phyloP scores from a whole-genome alignment of 2,888 invertebrate genomes.

The Neria commutata region DNA sequence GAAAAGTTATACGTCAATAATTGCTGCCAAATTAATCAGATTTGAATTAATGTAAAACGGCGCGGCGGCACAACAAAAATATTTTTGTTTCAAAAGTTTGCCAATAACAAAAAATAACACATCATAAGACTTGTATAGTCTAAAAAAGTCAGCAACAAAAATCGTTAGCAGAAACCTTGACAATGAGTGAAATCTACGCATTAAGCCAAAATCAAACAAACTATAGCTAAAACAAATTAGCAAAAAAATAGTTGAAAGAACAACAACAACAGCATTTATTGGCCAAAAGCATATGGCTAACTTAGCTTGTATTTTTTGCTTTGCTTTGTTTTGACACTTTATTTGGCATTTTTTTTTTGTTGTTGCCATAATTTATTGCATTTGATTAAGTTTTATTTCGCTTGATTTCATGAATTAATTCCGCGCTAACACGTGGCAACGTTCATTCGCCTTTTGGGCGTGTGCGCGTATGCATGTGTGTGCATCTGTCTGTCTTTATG shows the following conservation, averaged over 20 bases:
- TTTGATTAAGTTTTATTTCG: not conserved
- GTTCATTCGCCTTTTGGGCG: no score
- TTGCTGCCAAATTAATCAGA: not conserved
- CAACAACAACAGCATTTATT: no score
- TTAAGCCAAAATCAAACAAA: not conserved
- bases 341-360: not conserved
- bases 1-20: no score
- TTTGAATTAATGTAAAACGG: not conserved
- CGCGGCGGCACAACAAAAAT: not conserved
- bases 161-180: constrained; percentile 15
- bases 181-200: constrained; percentile 15
- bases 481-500: no score
- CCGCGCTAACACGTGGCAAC: not conserved
- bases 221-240: not conserved
- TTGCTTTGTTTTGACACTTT: not conserved
- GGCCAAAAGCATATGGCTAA: no score
- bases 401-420: not conserved
- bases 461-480: no score
- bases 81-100: not conserved
- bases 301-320: not conserved
- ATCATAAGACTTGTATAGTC: not conserved
- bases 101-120: not conserved
- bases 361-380: not conserved
- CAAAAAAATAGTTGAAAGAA: not conserved
- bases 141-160: not conserved